A percentile compares a stretch with the other conserved stretches of the same genome.
Evolutionary conservation across 2,113 vertebrate genomes (phyloP).

Genomic region (Mesitornis unicolor): DNA sequence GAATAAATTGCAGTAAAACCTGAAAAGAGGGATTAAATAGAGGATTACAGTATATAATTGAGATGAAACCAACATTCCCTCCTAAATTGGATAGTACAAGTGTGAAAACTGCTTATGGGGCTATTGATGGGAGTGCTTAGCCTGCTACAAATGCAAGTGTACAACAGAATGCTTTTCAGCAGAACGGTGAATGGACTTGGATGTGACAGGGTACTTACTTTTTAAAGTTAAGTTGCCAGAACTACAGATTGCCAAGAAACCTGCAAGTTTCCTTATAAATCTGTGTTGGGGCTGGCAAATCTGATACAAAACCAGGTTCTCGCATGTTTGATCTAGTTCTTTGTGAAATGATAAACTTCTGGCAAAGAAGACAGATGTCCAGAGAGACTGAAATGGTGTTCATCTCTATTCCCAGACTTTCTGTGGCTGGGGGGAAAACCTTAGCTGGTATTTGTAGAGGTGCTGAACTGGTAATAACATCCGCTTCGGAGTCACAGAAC

Average conservation of each 20-base stretch:
- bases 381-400: not conserved
- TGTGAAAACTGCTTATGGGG: constrained; percentile 53
- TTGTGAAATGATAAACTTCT: not conserved
- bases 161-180: not conserved
- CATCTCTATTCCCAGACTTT: not conserved
- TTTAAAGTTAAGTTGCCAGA: not conserved
- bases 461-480: not conserved
- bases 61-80: constrained; percentile 34
- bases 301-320: not conserved
- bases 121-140: constrained; percentile 3
- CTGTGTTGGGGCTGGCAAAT: not conserved
- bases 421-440: not conserved
- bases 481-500: not conserved
- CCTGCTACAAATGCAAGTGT: not conserved
- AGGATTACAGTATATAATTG: constrained; percentile 60
- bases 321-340: not conserved
- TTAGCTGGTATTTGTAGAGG: not conserved
- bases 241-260: not conserved
- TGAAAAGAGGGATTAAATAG: constrained; percentile 47
- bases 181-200: not conserved
- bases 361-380: not conserved
- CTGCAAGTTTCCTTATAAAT: not conserved
- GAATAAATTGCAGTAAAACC: constrained; percentile 43
- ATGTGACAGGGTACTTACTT: not conserved
- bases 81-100: constrained; percentile 54